These are phyloP conservation scores for Ochotona princeps DNA, from an alignment of 2,113 vertebrate genomes.

Conservation along the genomic window DNA sequence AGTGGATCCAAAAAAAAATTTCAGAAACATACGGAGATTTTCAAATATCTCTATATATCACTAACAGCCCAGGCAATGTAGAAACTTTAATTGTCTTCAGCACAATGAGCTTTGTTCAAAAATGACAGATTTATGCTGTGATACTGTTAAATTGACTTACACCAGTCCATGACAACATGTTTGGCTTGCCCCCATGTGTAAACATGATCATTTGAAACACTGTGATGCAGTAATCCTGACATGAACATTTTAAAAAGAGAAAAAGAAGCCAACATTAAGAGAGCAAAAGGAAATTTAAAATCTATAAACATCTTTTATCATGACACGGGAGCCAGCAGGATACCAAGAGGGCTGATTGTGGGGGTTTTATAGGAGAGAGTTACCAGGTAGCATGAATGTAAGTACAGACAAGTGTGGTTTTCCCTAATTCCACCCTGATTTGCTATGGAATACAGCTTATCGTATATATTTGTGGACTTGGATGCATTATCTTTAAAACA, in stretches of 20 bases:
- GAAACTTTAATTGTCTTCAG: neutral
- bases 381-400: neutral
- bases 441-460: neutral
- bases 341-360: neutral
- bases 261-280: constrained; percentile 1
- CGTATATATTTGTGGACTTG: neutral
- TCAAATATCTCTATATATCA: neutral
- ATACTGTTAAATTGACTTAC: neutral
- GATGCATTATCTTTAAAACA: neutral
- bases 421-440: neutral
- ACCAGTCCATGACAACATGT: neutral
- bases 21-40: neutral
- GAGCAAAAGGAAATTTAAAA: neutral
- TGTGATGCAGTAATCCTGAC: neutral
- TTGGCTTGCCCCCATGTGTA: neutral
- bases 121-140: neutral
- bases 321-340: neutral
- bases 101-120: neutral
- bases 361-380: neutral
- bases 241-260: neutral
- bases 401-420: neutral
- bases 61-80: neutral
- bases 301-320: neutral
- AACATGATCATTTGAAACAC: neutral
- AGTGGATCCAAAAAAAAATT: neutral